Conservation (phyloP, 1,140 invertebrate species). For the Bombus vancouverensis region DNA sequence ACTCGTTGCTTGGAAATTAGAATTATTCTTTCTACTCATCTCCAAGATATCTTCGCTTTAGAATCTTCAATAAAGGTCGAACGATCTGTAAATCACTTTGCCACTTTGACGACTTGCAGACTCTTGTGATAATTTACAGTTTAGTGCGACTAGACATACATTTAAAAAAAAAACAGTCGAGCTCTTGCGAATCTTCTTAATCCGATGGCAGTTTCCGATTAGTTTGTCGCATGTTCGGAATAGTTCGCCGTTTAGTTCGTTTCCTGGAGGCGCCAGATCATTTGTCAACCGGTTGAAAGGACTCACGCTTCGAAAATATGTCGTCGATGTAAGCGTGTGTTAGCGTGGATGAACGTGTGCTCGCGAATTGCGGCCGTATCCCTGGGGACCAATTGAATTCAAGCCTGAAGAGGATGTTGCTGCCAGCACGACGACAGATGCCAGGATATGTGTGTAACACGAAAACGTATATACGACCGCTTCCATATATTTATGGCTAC, state of each 20-base stretch:
- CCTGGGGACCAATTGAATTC: not conserved
- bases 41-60: too few species aligned
- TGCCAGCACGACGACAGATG: not conserved
- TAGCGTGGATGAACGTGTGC: not conserved
- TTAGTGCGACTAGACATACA: too few species aligned
- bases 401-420: not conserved
- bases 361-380: not conserved
- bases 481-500: not conserved
- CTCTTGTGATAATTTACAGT: too few species aligned
- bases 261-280: not conserved
- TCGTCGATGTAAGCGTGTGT: not conserved
- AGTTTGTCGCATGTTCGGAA: not conserved
- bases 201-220: not conserved
- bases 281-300: not conserved
- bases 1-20: too few species aligned
- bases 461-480: not conserved
- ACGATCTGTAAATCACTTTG: too few species aligned
- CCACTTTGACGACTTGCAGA: too few species aligned
- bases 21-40: too few species aligned
- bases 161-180: not conserved
- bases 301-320: not conserved
- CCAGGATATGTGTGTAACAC: not conserved
- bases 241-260: not conserved
- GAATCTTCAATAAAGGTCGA: too few species aligned
- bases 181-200: not conserved